A percentile compares a stretch with the other conserved stretches of the same genome.
These are phyloP conservation scores for Electrophaes corylata DNA, from an alignment of 2,888 invertebrate genomes.

Conservation along the genomic window DNA sequence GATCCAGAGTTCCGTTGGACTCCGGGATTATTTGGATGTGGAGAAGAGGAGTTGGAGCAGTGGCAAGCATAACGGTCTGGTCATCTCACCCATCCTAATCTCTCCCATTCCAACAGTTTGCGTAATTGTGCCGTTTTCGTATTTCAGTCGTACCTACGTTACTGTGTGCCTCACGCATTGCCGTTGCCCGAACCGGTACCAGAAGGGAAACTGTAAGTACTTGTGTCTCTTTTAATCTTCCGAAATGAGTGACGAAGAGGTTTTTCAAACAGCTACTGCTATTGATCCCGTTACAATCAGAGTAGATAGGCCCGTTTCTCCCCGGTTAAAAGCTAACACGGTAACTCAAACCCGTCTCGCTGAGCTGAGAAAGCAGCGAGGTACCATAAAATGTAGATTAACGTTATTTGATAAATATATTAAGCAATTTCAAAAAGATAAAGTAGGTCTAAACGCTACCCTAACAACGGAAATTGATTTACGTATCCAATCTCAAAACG, in stretches of 20 bases:
- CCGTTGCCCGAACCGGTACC: not conserved
- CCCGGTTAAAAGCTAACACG: not conserved
- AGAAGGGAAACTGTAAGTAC: not conserved
- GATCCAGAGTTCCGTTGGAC: not conserved
- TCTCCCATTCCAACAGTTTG: not conserved
- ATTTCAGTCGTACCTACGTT: not conserved
- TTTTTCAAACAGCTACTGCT: not conserved
- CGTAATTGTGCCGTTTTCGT: not conserved
- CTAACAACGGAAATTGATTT: not conserved
- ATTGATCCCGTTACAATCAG: not conserved
- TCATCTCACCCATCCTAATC: not conserved
- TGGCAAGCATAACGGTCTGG: not conserved
- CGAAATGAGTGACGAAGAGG: not conserved
- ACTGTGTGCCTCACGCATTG: not conserved
- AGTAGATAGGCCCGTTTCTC: not conserved
- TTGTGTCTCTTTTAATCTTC: not conserved
- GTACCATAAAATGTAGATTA: not conserved
- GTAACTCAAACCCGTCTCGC: not conserved
- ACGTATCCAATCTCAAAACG: not conserved
- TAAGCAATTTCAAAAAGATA: not conserved
- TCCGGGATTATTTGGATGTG: not conserved
- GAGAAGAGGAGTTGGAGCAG: not conserved
- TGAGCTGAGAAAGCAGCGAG: not conserved
- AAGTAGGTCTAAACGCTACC: not conserved
- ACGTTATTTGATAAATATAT: not conserved